Conservation (phyloP, 2,797 vertebrate genomes). For the Anguilla megastoma region DNA sequence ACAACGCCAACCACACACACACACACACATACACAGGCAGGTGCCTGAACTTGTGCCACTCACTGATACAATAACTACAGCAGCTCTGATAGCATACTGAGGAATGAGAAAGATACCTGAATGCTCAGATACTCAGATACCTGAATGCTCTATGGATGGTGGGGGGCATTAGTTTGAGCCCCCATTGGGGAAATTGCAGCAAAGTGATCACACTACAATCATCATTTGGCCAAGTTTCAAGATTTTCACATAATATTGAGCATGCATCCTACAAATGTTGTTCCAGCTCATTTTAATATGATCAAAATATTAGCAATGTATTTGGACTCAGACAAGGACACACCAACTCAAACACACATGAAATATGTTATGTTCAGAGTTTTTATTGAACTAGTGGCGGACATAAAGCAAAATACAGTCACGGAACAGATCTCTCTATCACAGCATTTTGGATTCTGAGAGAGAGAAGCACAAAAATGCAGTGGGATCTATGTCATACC, state of each 20-base stretch:
- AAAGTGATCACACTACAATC: not conserved
- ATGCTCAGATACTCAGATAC: no score
- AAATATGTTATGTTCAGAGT: slow-evolving; percentile 45
- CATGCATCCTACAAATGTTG: not conserved
- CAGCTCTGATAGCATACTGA: no score
- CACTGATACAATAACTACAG: no score
- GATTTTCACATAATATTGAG: not conserved
- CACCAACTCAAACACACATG: not conserved
- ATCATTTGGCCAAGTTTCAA: not conserved
- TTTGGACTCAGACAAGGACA: not conserved
- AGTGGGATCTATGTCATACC: not conserved
- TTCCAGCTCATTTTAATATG: not conserved
- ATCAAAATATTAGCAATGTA: not conserved
- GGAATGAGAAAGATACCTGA: no score
- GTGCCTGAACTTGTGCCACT: not conserved
- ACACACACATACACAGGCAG: no score
- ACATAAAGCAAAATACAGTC: slow-evolving; percentile 59
- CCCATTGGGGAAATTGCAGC: not conserved
- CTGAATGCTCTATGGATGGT: not conserved
- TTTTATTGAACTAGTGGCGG: slow-evolving; percentile 75
- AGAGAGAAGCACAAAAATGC: slow-evolving; percentile 10
- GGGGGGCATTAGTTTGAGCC: not conserved
- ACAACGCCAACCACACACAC: no score
- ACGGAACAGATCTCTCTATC: slow-evolving; percentile 12
- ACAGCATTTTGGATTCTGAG: not conserved